Evolutionary conservation across 1,140 invertebrate genomes (phyloP), one percentile per base, ranked within the genome.

Genomic region (Augochlora pura): DNA sequence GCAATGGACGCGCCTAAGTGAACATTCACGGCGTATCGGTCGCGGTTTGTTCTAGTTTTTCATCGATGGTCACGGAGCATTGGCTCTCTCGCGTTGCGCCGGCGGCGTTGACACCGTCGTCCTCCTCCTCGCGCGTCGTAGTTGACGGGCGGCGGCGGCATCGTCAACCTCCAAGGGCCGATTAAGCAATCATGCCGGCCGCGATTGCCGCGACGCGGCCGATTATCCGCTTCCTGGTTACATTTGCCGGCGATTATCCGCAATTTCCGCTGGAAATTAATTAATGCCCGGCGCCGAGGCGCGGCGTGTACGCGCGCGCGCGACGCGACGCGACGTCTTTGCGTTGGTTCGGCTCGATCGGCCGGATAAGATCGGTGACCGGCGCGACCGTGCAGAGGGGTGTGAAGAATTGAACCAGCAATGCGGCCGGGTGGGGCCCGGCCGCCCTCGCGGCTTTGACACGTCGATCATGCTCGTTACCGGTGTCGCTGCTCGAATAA

Each of bases 221-320:
- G 73, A 85, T 84, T 85, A 84, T 85, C 64, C 69, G 65, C 83
- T 85, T 85, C 78, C 83, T 84, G 82, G 65, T 81, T 84, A 84
- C 74, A 66, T 81, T 76, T 65, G 76, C 32, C 69, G 32, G 0
- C 57, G 78, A 81, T 85, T 80, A 85, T 63, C 73, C 64, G 71
- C 62, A 62, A 62, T 81, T 84, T 77, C 73, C 59, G 60, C 65
- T 64, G 54, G 38, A 84, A 84, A 85, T 84, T 85, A 84, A 85
- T 85, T 81, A 85, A 81, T 84, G 74, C 42, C 69, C 63, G 72
- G 74, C 46, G 60, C 65, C 52, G 59, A 46, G 59, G 21, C 16
- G 14, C 54, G 60, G 8, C 14, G 70, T 25, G 25, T 27, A n/a
- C 0, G 14, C 38, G 46, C 46, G 59, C n/a, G n/a, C n/a, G n/a